A percentile compares a stretch with the other conserved stretches of the same genome.
Conservation (phyloP, 2,113 vertebrate species). For the Myotis yumanensis region DNA sequence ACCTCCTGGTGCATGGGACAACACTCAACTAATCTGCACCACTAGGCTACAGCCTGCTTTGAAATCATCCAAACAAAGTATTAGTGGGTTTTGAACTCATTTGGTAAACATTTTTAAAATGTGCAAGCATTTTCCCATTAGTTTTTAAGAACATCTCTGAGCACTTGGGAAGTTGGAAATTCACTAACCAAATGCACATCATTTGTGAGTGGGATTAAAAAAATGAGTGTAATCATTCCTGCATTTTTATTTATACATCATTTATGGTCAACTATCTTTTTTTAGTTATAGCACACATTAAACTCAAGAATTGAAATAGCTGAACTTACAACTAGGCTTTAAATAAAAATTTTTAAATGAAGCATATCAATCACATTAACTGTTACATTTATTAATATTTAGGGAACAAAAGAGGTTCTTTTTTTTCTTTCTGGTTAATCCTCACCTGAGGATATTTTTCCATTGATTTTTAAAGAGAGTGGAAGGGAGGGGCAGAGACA, state of each 20-base stretch:
- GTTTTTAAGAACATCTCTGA: neutral
- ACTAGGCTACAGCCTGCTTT: neutral
- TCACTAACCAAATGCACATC: neutral
- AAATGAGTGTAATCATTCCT: neutral
- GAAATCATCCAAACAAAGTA: neutral
- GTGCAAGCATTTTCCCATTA: neutral
- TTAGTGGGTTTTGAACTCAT: neutral
- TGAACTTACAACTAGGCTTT: neutral
- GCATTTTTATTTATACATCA: neutral
- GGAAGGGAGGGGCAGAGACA: too few species aligned
- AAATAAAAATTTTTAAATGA: neutral
- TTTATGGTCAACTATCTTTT: neutral
- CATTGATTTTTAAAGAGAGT: too few species aligned
- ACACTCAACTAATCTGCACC: too few species aligned
- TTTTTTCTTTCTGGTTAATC: neutral
- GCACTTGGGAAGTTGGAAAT: neutral
- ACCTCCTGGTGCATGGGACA: too few species aligned
- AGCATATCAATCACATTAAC: neutral
- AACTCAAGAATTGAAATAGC: neutral
- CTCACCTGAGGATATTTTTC: too few species aligned
- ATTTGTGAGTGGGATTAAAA: neutral
- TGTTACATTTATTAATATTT: neutral
- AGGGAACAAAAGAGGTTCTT: neutral
- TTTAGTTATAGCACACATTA: neutral
- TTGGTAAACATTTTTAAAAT: slow-evolving; percentile 3